Evolutionary conservation across 2,888 invertebrate genomes (phyloP).

Genomic region (Spilarctia lutea): DNA sequence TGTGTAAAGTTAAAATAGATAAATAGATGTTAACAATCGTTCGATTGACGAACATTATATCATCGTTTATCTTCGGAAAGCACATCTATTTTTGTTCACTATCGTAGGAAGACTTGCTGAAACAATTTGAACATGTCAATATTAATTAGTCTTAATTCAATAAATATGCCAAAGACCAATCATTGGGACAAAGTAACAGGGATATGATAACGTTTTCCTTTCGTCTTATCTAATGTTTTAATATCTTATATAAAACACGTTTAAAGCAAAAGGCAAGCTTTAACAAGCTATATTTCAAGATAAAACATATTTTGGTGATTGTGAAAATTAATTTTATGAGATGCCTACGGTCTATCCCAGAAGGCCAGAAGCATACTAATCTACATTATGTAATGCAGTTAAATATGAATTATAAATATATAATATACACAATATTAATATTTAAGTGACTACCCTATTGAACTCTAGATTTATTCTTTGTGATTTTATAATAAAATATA

Average conservation of each 20-base stretch:
- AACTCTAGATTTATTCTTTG: conserved; percentile 91
- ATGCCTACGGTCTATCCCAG: conserved; percentile 54
- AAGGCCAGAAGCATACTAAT: conserved; percentile 55
- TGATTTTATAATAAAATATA: conserved; percentile 90
- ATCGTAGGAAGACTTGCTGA: conserved; percentile 57
- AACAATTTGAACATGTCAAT: conserved; percentile 70
- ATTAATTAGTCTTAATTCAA: conserved; percentile 72
- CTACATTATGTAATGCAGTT: conserved; percentile 72
- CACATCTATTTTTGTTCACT: conserved; percentile 63
- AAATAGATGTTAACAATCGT: conserved; percentile 81
- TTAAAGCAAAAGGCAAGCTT: conserved; percentile 68
- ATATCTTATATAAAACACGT: conserved; percentile 45
- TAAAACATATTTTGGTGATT: conserved; percentile 75
- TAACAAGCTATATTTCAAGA: conserved; percentile 70
- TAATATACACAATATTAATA: conserved; percentile 79
- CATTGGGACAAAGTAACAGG: conserved; percentile 82
- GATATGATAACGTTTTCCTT: conserved; percentile 79
- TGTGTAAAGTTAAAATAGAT: conserved; percentile 86
- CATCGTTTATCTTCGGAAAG: conserved; percentile 55
- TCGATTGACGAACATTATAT: conserved; percentile 72
- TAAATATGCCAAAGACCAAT: conserved; percentile 85
- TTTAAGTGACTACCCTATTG: conserved; percentile 85
- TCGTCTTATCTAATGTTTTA: conserved; percentile 65
- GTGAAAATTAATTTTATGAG: conserved; percentile 72
- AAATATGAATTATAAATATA: conserved; percentile 77